Evolutionary conservation across 37 sponge, comb jelly and placozoan genomes (phyloP), one percentile per base, ranked within the genome.

Genomic region (Tethya wilhelma): DNA sequence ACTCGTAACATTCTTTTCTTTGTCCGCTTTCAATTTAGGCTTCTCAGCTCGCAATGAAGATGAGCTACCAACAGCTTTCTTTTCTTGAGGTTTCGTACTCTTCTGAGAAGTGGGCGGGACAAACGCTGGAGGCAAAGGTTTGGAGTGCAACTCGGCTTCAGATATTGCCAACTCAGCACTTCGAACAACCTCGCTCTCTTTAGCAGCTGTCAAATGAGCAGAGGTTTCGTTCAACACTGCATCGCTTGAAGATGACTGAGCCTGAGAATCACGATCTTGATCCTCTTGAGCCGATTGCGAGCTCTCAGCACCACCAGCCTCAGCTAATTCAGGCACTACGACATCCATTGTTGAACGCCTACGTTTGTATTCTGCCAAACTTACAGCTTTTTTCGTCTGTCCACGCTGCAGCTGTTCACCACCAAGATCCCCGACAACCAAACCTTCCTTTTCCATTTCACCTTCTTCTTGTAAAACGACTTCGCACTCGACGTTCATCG

Each of bases 351-450:
- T 59, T 28, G 72, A 64, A 22, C 77, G 55, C 57, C 78, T 56
- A 36, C 36, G 34, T 26, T 77, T 85, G 53, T 85, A 85, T 14
- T 85, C 85, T 9, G 67, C 70, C 19, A 71, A 43, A 23, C 70
- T 76, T 25, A 85, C 77, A n/a, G n/a, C n/a, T n/a, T n/a, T n/a
- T 55, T 62, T 68, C 56, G 45, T 77, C 3, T 78, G 78, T 38
- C 58, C 41, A 7, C 34, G 67, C 0, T 40, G 14, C 26, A 34
- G 19, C 32, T 75, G 65, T 14, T 39, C 34, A 39, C 42, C 63
- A 11, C 38, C 34, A 38, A 9, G 2, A 5, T 80, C 59, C 19
- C 23, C 42, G 22, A 44, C 79, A 8, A 44, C 19, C 19, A 55
- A 2, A 30, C 37, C 60, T 1, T 36, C 11, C 1, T 39, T 33